These are phyloP conservation scores for Garrulus glandarius DNA, from an alignment of 2,797 vertebrate species.

Conservation along the genomic window DNA sequence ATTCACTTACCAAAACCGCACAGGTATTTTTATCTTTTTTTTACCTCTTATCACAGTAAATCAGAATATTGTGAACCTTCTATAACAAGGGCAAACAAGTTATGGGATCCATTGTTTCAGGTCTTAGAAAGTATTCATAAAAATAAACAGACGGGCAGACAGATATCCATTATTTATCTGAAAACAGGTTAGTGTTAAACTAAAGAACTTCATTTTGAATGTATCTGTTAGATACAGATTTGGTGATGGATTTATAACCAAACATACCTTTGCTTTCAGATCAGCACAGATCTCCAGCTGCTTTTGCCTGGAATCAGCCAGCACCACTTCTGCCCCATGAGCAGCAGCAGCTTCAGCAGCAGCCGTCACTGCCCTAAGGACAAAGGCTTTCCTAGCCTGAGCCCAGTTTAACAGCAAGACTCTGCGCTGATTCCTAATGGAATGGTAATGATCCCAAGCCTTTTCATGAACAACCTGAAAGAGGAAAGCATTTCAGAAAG, in stretches of 20 bases:
- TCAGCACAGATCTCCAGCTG: slow-evolving; percentile 85
- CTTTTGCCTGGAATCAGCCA: slow-evolving; percentile 76
- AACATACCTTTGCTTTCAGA: slow-evolving; percentile 86
- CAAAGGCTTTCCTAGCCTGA: slow-evolving; percentile 75
- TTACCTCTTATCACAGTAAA: background rate
- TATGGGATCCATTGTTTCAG: background rate
- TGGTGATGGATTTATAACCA: background rate
- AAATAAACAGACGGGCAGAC: background rate
- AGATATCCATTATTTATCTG: background rate
- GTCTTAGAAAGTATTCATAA: background rate
- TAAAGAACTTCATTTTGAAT: background rate
- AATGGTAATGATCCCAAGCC: slow-evolving; percentile 74
- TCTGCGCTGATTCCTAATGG: slow-evolving; percentile 74
- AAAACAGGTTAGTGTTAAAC: background rate
- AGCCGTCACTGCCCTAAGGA: slow-evolving; percentile 74
- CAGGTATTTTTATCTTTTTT: slow-evolving; percentile 1
- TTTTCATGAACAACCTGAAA: slow-evolving; percentile 82
- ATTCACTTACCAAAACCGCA: background rate
- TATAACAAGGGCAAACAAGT: background rate
- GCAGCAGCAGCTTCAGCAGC: slow-evolving; percentile 81
- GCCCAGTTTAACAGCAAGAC: slow-evolving; percentile 76
- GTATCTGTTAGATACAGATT: background rate
- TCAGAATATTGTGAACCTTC: background rate
- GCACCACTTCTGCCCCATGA: slow-evolving; percentile 75
- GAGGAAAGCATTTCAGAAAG: background rate